Evolutionary conservation across 2,113 vertebrate genomes (phyloP), one percentile per base, ranked within the genome.

Genomic region (Promerops cafer): DNA sequence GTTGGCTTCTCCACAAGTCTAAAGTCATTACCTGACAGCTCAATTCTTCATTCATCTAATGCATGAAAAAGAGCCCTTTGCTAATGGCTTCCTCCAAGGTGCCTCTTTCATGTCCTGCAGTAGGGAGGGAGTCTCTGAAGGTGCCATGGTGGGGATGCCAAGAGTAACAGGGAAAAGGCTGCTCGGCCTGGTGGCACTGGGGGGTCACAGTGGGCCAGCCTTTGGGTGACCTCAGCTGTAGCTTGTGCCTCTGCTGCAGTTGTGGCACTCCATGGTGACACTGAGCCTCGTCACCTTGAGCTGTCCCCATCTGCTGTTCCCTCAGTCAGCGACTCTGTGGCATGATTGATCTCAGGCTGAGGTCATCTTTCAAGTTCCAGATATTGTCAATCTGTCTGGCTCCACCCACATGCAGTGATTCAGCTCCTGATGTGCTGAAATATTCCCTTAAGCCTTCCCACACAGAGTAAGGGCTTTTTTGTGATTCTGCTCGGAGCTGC

Each of bases 401-500:
- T 97, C 95, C 95, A 85, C 96, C 96, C 69, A 76, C 95, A 65
- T 76, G 88, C 85, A 69, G 59, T 97, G 95, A 96, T 95, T 97
- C 96, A 96, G 95, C 96, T 97, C 95, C 95, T 92, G 92, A 90
- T 95, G 96, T 94, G 94, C 96, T 94, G 90, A 94, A 92, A 91
- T 87, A 91, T 60, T 95, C 95, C 65, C 61, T 40, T 63, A 37
- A 85, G 57, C 82, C 96, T 95, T 95, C 96, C 96, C 95, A 95
- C 96, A 79, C 90, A 87, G 87, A 27, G 49, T 28, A 37, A 93
- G 71, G 90, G n/a, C 66, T 90, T 89, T 65, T 82, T 80, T 82
- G 28, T 82, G 11, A 16, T 89, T 52, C 56, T 87, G 59, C 45
- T 72, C 3, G 2, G 27, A 83, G 81, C 93, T 75, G 72, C 56